phyloP scores from a whole-genome alignment of 2,113 vertebrate genomes.

The Tonatia bakeri region DNA sequence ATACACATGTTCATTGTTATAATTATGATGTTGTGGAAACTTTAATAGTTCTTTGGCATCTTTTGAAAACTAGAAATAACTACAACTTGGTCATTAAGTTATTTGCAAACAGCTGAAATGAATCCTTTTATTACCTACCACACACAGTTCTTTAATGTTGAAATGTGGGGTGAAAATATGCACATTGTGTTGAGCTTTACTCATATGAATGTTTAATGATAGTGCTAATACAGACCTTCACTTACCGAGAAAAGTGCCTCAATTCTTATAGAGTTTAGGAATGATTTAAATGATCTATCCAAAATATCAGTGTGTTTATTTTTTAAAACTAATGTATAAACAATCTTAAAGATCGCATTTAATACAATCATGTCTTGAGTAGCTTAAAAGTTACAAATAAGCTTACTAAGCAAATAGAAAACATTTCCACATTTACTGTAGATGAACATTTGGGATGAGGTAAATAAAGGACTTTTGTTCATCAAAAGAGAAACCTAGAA shows the following conservation, averaged over 20 bases:
- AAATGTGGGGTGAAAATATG: neutral
- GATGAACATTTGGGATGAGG: neutral
- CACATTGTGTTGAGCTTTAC: neutral
- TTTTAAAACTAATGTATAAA: neutral
- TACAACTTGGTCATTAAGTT: constrained; percentile 54
- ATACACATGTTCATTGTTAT: constrained; percentile 20
- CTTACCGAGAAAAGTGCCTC: neutral
- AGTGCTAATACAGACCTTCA: neutral
- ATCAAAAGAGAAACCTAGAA: constrained; percentile 19
- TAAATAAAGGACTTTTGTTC: constrained; percentile 35
- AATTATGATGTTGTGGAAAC: constrained; percentile 44
- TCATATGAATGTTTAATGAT: neutral
- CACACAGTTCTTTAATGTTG: neutral
- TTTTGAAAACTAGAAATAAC: constrained; percentile 42
- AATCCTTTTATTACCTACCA: neutral
- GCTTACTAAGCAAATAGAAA: neutral
- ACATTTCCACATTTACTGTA: constrained; percentile 25
- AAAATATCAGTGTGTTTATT: neutral
- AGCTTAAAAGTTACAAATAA: constrained; percentile 23
- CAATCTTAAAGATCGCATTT: neutral
- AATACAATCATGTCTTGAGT: neutral
- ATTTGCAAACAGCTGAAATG: constrained; percentile 35
- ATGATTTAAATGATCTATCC: constrained; percentile 9
- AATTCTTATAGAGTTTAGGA: constrained; percentile 29
- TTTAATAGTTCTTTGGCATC: neutral